Evolutionary conservation across 2,888 invertebrate species (phyloP).

Genomic region (Neoitamus cyanurus): DNA sequence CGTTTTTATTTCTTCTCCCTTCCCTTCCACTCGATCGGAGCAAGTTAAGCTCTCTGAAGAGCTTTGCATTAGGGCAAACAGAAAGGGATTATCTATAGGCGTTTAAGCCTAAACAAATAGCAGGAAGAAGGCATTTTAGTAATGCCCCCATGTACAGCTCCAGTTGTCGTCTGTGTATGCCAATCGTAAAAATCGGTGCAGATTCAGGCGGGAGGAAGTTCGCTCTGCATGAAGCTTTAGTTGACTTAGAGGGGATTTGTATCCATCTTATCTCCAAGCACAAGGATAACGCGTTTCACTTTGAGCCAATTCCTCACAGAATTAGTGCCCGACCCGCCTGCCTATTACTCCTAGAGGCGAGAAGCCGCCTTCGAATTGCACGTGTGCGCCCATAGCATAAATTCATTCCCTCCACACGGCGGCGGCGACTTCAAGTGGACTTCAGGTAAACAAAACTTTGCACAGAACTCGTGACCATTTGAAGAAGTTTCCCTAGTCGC

Average conservation of each 20-base stretch:
- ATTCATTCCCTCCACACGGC: neutral
- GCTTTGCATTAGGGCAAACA: constrained; percentile 46
- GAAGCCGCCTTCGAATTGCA: neutral
- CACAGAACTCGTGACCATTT: neutral
- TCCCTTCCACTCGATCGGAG: constrained; percentile 9
- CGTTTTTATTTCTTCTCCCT: neutral
- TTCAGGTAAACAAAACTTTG: neutral
- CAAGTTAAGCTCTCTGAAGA: constrained; percentile 46
- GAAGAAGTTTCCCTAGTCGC: neutral
- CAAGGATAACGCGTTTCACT: constrained; percentile 51
- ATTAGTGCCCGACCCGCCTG: neutral
- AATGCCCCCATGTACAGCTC: neutral
- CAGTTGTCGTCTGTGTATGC: constrained; percentile 3
- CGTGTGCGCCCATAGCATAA: neutral
- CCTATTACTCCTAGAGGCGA: neutral
- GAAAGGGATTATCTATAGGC: constrained; percentile 50
- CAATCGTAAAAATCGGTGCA: neutral
- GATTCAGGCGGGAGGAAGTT: constrained; percentile 37
- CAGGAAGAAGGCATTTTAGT: constrained; percentile 45
- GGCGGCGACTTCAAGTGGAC: neutral
- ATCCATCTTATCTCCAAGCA: constrained; percentile 49
- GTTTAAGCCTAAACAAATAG: constrained; percentile 51
- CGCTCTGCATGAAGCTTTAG: constrained; percentile 47
- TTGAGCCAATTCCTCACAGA: constrained; percentile 32
- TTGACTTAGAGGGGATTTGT: constrained; percentile 51